Evolutionary conservation across 1,140 invertebrate genomes (phyloP), one percentile per base, ranked within the genome.

Genomic region (Halyomorpha halys): DNA sequence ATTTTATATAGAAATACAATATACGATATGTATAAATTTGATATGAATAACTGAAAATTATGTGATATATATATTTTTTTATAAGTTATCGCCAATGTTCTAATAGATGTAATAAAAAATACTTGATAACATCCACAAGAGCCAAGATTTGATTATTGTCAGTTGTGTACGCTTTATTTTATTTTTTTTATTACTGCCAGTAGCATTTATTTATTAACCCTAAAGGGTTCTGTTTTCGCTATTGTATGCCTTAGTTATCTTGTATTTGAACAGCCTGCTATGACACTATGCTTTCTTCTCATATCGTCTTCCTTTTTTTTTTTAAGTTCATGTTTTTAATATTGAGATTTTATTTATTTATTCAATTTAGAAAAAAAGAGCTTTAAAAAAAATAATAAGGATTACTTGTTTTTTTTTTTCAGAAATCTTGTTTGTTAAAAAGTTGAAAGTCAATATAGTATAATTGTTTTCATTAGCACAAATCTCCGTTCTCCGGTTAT

Each of bases 11-110:
- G 6, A 53, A 53, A 53, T 53, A 53, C 21, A 53, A 19, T 19
- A 19, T 19, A 19, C n/a, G 11, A 53, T 19, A 13, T 53, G 16
- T 53, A 18, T 19, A 53, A 30, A 30, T 30, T 14, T 53, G 21
- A 53, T 19, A 19, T 13, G 13, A 53, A 53, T 19, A 53, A 23
- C 21, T 19, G 21, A 47, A 47, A 53, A 53, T 53, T 53, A 53
- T 53, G 51, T 53, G 51, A 53, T 53, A 53, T 53, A 53, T 53
- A 47, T 47, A 47, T 47, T 19, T 53, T 53, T 53, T 53, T 53
- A 19, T 53, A 53, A 53, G 51, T 53, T 19, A 53, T 18, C 21
- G 51, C 51, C 51, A 53, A 53, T 21, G n/a, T 53, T 53, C 21
- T 53, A 53, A 53, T 47, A 30, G 51, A 53, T 53, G 51, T 19